A percentile compares a stretch with the other conserved stretches of the same genome.
phyloP scores from a whole-genome alignment of 2,797 vertebrate genomes.

The Myotis pilosus region DNA sequence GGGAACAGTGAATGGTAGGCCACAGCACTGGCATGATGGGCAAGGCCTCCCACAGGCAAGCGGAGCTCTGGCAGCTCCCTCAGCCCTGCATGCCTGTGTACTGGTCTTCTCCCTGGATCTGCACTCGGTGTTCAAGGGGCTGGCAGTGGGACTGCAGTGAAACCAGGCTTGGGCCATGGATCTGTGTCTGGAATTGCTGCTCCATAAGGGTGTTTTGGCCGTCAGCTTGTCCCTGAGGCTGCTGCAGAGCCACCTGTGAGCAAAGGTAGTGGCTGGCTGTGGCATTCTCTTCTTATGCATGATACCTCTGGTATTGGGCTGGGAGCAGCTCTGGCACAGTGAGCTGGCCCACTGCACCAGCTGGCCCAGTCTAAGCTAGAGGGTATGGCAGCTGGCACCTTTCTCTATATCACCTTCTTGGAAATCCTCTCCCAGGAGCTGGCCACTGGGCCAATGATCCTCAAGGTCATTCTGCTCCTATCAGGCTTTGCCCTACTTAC shows the following conservation, averaged over 20 bases:
- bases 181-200: constrained; percentile 86
- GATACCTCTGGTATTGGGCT: constrained; percentile 87
- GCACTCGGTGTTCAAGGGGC: constrained; percentile 88
- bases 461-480: constrained; percentile 88
- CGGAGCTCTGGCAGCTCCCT: too few species aligned
- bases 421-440: constrained; percentile 91
- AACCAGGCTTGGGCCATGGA: constrained; percentile 82
- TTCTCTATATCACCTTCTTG: constrained; percentile 91
- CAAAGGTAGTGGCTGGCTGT: constrained; percentile 78
- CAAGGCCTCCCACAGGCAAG: too few species aligned
- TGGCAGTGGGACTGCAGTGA: constrained; percentile 87
- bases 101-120: constrained; percentile 67
- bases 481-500: constrained; percentile 90
- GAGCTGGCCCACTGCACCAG: constrained; percentile 79
- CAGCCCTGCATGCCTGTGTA: too few species aligned
- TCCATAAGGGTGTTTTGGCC: constrained; percentile 89
- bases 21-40: constrained; percentile 58
- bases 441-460: constrained; percentile 82
- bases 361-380: constrained; percentile 87
- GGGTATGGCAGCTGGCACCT: constrained; percentile 89
- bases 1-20: constrained; percentile 63
- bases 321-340: constrained; percentile 85
- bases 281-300: constrained; percentile 87
- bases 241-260: constrained; percentile 83
- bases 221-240: constrained; percentile 83